A percentile compares a stretch with the other conserved stretches of the same genome.
Conservation (phyloP, 1,140 invertebrate genomes). For the Anastatus disparis region DNA sequence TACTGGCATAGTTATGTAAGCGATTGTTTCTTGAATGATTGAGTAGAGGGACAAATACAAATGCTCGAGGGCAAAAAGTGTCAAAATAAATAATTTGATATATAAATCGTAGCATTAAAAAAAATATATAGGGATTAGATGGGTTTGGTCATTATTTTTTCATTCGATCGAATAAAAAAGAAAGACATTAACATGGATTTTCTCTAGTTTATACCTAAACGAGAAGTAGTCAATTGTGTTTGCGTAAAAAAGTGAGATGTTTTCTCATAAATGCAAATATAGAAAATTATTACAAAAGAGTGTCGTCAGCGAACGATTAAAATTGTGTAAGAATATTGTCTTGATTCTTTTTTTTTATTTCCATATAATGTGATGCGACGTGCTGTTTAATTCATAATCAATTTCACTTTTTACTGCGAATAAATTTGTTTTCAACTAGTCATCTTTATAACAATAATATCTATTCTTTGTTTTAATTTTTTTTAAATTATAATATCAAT, state of each 20-base stretch:
- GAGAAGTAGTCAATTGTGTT: not conserved
- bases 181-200: too few relatives aligned
- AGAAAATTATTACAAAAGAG: slow-evolving; percentile 13
- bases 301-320: not conserved
- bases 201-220: not conserved
- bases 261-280: not conserved
- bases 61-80: not conserved
- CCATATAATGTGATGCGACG: not conserved
- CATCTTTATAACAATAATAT: not conserved
- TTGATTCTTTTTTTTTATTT: not conserved
- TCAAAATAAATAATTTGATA: not conserved
- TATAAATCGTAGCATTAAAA: too few relatives aligned
- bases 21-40: slow-evolving; percentile 4
- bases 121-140: too few relatives aligned
- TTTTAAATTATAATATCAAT: too few relatives aligned
- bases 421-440: not conserved
- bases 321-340: slow-evolving; percentile 4
- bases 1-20: too few relatives aligned
- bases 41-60: too few relatives aligned
- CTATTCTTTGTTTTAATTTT: too few relatives aligned
- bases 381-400: not conserved
- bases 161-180: too few relatives aligned
- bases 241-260: not conserved
- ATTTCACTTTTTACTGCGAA: not conserved
- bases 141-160: too few relatives aligned